A percentile compares a stretch with the other conserved stretches of the same genome.
Evolutionary conservation across 2,797 vertebrate species (phyloP).

Genomic region (Eremophila alpestris): DNA sequence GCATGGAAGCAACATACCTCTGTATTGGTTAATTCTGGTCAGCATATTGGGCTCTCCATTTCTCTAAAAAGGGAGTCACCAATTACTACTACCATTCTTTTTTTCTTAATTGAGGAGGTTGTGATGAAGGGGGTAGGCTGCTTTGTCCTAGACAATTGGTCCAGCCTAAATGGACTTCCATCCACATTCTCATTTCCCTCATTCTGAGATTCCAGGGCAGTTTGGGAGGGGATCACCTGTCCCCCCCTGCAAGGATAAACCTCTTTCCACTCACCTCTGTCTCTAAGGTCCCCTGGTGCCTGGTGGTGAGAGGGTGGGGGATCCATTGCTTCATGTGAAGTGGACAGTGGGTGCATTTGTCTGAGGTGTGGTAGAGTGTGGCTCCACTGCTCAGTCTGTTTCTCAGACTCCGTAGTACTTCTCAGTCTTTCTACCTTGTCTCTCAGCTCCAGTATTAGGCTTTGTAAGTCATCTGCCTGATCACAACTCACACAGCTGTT

Average conservation of each 20-base stretch:
- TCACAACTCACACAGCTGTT: not conserved
- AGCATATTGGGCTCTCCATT: not conserved
- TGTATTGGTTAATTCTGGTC: not conserved
- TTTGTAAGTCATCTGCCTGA: not conserved
- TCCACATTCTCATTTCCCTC: not conserved
- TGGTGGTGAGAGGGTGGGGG: not conserved
- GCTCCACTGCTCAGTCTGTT: not conserved
- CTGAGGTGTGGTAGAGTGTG: not conserved
- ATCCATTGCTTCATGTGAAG: not conserved
- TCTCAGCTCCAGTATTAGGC: not conserved
- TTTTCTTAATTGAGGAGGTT: not conserved
- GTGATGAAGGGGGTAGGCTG: not conserved
- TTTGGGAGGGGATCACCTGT: not conserved
- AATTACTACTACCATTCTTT: not conserved
- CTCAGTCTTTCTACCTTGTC: not conserved
- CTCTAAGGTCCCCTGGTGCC: not conserved
- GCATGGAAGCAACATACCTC: not conserved
- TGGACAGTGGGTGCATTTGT: not conserved
- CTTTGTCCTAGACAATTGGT: accelerated
- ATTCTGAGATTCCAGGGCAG: not conserved
- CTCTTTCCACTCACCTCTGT: not conserved
- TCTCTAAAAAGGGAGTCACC: not conserved
- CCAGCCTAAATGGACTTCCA: not conserved
- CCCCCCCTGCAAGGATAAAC: not conserved
- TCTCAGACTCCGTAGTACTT: not conserved